phyloP scores from a whole-genome alignment of 2,888 invertebrate species.

The Sinopyrophorus schimmeli region DNA sequence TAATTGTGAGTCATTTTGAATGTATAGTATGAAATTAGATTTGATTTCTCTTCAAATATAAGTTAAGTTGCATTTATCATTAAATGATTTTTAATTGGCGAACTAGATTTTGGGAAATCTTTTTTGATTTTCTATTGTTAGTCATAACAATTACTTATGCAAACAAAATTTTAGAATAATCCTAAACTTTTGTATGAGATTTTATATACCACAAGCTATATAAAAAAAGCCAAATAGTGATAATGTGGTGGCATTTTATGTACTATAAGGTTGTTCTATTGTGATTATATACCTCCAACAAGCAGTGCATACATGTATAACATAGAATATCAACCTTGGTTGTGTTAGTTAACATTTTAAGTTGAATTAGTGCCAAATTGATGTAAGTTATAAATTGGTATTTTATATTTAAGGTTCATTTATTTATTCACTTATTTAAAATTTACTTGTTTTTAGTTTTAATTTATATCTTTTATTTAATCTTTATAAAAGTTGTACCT shows the following conservation, averaged over 20 bases:
- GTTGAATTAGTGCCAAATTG: slow-evolving; percentile 27
- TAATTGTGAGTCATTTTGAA: slow-evolving; percentile 18
- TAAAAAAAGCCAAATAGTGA: slow-evolving; percentile 25
- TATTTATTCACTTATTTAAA: slow-evolving; percentile 2
- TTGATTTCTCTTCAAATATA: slow-evolving; percentile 7
- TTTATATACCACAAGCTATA: too few relatives aligned
- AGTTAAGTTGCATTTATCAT: not conserved
- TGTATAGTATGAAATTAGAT: slow-evolving; percentile 15
- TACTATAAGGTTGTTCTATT: slow-evolving; percentile 11
- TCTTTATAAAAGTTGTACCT: not conserved
- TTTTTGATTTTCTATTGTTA: too few relatives aligned
- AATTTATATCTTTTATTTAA: not conserved
- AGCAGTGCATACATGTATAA: slow-evolving; percentile 7
- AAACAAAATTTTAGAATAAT: too few relatives aligned
- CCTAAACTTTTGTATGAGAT: too few relatives aligned
- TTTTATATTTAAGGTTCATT: slow-evolving; percentile 2
- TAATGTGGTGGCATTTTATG: slow-evolving; percentile 18
- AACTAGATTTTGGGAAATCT: too few relatives aligned
- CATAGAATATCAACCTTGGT: slow-evolving; percentile 13
- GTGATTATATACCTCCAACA: slow-evolving; percentile 21
- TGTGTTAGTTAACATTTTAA: slow-evolving; percentile 19
- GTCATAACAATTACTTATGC: too few relatives aligned
- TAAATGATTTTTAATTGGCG: too few relatives aligned
- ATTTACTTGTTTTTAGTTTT: not conserved
- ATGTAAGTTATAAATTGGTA: slow-evolving; percentile 5